Evolutionary conservation across 2,797 vertebrate genomes (phyloP), one percentile per base, ranked within the genome.

Genomic region (Gorsachius magnificus): DNA sequence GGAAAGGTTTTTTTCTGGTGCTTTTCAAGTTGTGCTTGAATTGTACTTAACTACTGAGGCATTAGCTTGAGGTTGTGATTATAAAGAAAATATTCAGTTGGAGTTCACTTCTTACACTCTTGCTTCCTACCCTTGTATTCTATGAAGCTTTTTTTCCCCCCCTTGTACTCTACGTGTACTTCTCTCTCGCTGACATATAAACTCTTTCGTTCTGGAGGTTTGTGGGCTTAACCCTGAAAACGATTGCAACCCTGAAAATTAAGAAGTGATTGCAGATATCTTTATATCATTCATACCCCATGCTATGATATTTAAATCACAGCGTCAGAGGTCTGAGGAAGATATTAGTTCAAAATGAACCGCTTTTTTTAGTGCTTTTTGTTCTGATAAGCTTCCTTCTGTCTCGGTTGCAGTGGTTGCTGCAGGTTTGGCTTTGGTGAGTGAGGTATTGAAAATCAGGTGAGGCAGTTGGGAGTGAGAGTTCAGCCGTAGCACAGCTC

Each of bases 391-490:
- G 26, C 1, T n/a, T 63, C 35, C 31, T 54, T 31, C 54, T 2
- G 0, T n/a, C 74, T 45, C 1, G 0, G 46, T 24, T n/a, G 45
- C 57, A 19, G 45, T 11, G 50, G 31, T 17, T 46, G 71, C 19
- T 57, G 74, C 6, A 5, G 38, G 29, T 13, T 53, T 54, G 79
- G 58, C 18, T n/a, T 33, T 50, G 56, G 8, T 28, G 45, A 31
- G 20, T 33, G 38, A 41, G 20, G 33, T 65, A 3, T 5, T 11
- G 54, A 28, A 45, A 56, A 33, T 28, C 25, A 29, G 66, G 66
- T 28, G 54, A 36, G 71, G 48, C 53, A 21, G 53, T 21, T 38
- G 24, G 50, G 35, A 61, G 33, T 3, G 58, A 28, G 51, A 66
- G 38, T 19, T 45, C 45, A 61, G 68, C 48, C 38, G 35, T 13